phyloP scores from a whole-genome alignment of 35 echinoderm and acorn worm genomes.

The Hemicentrotus pulcherrimus region DNA sequence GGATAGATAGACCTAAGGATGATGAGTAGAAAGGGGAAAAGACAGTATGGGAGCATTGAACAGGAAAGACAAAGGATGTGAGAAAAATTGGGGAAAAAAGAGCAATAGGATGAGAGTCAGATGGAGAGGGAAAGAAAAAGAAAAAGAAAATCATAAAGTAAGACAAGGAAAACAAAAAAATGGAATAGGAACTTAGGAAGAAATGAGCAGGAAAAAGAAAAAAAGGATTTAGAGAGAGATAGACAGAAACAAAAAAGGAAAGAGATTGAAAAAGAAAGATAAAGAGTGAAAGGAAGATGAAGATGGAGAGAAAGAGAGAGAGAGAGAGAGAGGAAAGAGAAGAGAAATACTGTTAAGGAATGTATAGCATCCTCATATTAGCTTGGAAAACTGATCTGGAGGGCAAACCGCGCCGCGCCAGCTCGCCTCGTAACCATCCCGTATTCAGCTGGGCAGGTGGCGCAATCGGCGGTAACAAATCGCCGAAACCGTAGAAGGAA shows the following conservation, averaged over 20 bases:
- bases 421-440: not conserved
- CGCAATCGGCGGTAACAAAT: conserved; percentile 33
- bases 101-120: not conserved
- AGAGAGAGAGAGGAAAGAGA: not conserved
- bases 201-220: not conserved
- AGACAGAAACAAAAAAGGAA: not conserved
- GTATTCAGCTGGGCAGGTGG: conserved; percentile 36
- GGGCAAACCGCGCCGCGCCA: not conserved
- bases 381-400: not conserved
- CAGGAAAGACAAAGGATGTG: no score
- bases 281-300: not conserved
- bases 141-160: not conserved
- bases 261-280: not conserved
- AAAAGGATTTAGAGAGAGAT: not conserved
- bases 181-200: no score
- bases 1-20: no score
- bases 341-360: not conserved
- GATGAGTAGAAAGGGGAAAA: no score
- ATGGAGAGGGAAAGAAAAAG: not conserved
- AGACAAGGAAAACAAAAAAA: no score
- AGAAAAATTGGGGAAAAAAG: not conserved
- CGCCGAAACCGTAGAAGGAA: conserved; percentile 29
- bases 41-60: no score
- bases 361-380: not conserved
- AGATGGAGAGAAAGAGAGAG: not conserved